Evolutionary conservation across 64 coral and sea anemone genomes (phyloP), one percentile per base, ranked within the genome.

Genomic region (Dendronephthya gigantea): DNA sequence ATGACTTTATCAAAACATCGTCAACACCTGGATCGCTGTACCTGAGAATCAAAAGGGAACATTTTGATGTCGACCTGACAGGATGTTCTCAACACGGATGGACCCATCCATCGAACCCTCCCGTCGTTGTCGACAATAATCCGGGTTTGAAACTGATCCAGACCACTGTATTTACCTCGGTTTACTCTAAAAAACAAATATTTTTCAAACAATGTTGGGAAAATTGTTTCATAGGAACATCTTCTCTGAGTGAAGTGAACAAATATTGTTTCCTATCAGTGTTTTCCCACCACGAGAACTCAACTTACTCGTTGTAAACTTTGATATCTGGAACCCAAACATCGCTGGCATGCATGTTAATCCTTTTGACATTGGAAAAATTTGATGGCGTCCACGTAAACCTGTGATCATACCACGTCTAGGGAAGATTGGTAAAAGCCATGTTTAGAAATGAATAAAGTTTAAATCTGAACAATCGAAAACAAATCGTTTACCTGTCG

Each of bases 401-500:
- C 9, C 72, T 19, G 16, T 19, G 72, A 39, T 79, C 72, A 2
- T 39, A 12, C 72, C 72, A 79, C 7, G 15, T 79, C 72, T 79
- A 79, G 19, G 55, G 25, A 75, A 7, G 69, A 1, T 75, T 31
- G 9, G 29, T 28, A 34, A 33, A 62, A 5, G 17, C 17, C 7
- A n/a, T 17, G 2, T 14, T 33, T 79, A 28, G 4, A 2, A 79
- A 19, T 79, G 17, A 10, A 79, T 79, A 34, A 10, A 79, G 30
- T 3, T 12, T 79, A 34, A 79, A 79, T 79, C 37, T 2, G 25
- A 62, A 33, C 19, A 79, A 79, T 79, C 0, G 8, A 17, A 15
- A 66, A n/a, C 19, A 66, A 5, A 29, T 79, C 13, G 69, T 34
- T 29, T 35, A 79, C 72, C 72, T 92, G 91, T 68, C 91, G 66